These are phyloP conservation scores for Phrynocephalus vlangalii DNA, from an alignment of 2,797 vertebrate species.

Conservation along the genomic window DNA sequence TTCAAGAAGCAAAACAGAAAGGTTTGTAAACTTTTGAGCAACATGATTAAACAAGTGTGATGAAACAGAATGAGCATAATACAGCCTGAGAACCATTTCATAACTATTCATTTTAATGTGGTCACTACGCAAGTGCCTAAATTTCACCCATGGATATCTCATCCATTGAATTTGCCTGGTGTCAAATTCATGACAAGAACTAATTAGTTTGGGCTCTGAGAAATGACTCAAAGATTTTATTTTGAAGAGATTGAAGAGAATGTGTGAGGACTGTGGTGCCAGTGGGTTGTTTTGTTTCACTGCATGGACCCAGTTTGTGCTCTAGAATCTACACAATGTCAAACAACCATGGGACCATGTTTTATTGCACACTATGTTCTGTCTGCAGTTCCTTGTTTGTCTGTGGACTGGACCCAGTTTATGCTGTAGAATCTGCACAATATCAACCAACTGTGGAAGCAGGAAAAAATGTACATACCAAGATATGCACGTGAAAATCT, in stretches of 20 bases:
- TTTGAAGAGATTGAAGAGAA: not conserved
- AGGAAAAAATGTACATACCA: too few species aligned
- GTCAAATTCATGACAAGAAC: slow-evolving; percentile 12
- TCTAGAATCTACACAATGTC: too few species aligned
- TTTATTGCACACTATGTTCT: too few species aligned
- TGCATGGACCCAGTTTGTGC: too few species aligned
- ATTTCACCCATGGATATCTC: not conserved
- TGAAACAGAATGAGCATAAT: not conserved
- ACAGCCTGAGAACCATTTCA: not conserved
- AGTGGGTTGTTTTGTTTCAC: too few species aligned
- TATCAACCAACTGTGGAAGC: too few species aligned
- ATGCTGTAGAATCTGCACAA: too few species aligned
- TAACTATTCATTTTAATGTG: not conserved
- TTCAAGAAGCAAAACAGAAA: slow-evolving; percentile 24
- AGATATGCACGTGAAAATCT: too few species aligned
- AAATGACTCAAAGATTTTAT: not conserved
- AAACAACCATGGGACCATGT: too few species aligned
- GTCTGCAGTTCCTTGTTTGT: too few species aligned
- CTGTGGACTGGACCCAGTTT: too few species aligned
- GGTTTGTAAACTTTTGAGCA: slow-evolving; percentile 10
- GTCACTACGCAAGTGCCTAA: not conserved
- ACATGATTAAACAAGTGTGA: slow-evolving; percentile 44
- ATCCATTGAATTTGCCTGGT: not conserved
- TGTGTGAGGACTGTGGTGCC: not conserved
- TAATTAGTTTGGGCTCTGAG: slow-evolving; percentile 8